Base-by-base conservation (phyloP, 1,140 invertebrate genomes). In the Lepidotrigona ventralis region DNA sequence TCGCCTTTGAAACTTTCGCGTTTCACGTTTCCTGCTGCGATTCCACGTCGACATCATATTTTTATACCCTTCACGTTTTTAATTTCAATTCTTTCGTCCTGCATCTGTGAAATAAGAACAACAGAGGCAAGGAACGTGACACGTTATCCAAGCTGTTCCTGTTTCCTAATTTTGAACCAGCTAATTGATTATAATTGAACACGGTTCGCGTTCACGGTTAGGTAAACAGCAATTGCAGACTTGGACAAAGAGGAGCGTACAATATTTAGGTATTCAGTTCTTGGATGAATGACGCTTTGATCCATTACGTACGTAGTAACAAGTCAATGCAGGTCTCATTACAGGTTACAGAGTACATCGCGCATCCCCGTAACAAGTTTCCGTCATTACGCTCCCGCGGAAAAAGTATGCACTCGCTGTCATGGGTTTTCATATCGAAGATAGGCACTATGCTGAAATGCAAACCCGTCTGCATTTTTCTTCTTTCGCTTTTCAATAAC, bases 311-410 rank as follows among this genome's bases (percentile, higher is more conserved):
- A 56, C 77, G 56, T 26, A 26, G 29, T 70, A 56, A 56, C 21
- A 56, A 79, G 53, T 66, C 21, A 6, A 79, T 54, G 58, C 53
- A 79, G 56, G 29, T 70, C 66, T 56, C 77, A 56, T 70, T 79
- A 70, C 23, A 78, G 9, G 60, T 64, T 76, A 46, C 60, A 68
- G 75, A 68, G 63, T 54, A 68, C 75, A 23, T 68, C 29, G 53
- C 64, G 26, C 33, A 79, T 70, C 77, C n/a, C 21, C 29, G 64
- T 79, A 79, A 69, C 66, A 69, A 70, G 64, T 69, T 79, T 79
- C 64, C 53, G 77, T 69, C 77, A 79, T 79, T 79, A 69, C 53
- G 64, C 29, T 58, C 21, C 14, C 64, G 17, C 21, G n/a, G 53
- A 79, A 79, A 56, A 53, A 1, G 29, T n/a, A 33, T 23, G 39